These are phyloP conservation scores for Platerodrilus igneus DNA, from an alignment of 2,888 invertebrate genomes.

Conservation along the genomic window DNA sequence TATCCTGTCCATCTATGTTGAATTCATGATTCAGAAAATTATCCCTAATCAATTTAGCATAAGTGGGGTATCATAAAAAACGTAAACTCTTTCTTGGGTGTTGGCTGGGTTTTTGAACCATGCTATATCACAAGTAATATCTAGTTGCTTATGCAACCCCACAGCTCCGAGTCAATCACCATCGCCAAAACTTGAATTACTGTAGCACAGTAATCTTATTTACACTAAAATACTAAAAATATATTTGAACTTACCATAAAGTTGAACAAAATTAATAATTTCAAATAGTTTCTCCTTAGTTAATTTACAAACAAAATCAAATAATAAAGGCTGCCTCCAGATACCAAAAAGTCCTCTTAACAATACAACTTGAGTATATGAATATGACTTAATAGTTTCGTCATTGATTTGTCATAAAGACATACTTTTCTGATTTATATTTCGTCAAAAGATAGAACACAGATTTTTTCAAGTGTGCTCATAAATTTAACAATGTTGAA, in stretches of 20 bases:
- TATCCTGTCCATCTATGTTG: constrained; percentile 19
- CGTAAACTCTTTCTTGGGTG: no score
- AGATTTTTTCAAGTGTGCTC: no score
- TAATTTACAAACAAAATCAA: constrained; percentile 27
- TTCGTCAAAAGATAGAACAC: constrained; percentile 31
- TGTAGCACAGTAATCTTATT: no score
- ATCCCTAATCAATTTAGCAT: constrained; percentile 26
- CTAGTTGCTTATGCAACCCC: constrained; percentile 22
- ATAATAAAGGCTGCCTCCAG: constrained; percentile 29
- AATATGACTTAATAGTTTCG: constrained; percentile 23
- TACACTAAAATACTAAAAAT: no score
- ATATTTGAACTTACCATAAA: no score
- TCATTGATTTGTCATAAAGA: constrained; percentile 27
- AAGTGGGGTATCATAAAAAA: constrained; percentile 25
- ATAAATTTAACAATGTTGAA: no score
- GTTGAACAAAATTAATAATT: constrained; percentile 23
- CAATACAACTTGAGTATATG: constrained; percentile 23
- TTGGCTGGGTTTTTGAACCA: constrained; percentile 22
- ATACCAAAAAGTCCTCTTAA: constrained; percentile 23
- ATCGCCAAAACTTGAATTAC: constrained; percentile 30
- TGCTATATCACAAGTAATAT: constrained; percentile 13
- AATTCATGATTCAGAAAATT: constrained; percentile 25
- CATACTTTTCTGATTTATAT: constrained; percentile 27
- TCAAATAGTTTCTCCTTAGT: constrained; percentile 23
- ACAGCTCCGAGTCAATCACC: constrained; percentile 29